Conservation (phyloP, 2,888 invertebrate genomes). For the Tipula vernalis region DNA sequence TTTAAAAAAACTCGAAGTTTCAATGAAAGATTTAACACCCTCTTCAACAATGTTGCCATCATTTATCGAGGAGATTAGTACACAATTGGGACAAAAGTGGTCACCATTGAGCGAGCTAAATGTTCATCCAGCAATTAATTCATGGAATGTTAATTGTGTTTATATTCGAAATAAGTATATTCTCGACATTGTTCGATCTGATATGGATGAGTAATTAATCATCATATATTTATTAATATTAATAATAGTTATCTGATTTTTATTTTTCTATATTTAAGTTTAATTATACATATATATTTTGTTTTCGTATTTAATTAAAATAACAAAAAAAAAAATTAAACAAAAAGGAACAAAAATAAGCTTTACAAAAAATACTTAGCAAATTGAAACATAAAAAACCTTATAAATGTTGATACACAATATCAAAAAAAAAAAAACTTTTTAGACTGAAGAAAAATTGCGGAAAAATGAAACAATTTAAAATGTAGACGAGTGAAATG, state of each 20-base stretch:
- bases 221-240: neutral
- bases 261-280: slow-evolving; percentile 1
- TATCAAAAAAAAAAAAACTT: neutral
- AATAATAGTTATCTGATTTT: neutral
- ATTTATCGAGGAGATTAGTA: slow-evolving; percentile 32
- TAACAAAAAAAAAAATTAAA: neutral
- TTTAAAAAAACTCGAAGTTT: slow-evolving; percentile 31
- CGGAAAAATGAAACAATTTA: neutral
- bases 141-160: slow-evolving; percentile 26
- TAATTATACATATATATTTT: neutral
- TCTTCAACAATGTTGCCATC: slow-evolving; percentile 23
- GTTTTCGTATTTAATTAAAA: neutral
- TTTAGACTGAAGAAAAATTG: neutral
- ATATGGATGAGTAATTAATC: slow-evolving; percentile 17
- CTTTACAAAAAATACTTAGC: neutral
- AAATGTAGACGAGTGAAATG: slow-evolving; percentile 6
- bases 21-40: slow-evolving; percentile 29
- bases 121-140: slow-evolving; percentile 28
- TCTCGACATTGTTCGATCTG: slow-evolving; percentile 31
- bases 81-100: slow-evolving; percentile 31
- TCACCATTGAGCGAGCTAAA: slow-evolving; percentile 25
- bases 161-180: slow-evolving; percentile 30
- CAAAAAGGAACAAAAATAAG: neutral
- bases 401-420: slow-evolving; percentile 4
- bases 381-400: neutral